phyloP scores from a whole-genome alignment of 2,113 vertebrate species.

The Ursus arctos region DNA sequence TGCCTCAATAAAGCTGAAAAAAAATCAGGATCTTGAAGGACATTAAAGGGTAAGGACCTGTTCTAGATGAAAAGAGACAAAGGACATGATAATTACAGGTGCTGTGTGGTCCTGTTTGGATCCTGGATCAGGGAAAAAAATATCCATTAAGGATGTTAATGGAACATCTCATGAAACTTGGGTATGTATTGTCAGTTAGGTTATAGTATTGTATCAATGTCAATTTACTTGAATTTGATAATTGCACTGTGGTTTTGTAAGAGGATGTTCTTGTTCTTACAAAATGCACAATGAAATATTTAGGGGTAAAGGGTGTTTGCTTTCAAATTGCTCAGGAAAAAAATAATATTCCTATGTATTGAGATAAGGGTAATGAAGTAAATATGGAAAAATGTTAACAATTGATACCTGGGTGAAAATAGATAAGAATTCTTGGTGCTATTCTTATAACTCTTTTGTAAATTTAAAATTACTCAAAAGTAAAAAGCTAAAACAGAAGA shows the following conservation, averaged over 20 bases:
- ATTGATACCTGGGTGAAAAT: background rate
- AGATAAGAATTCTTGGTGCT: background rate
- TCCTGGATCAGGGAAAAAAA: background rate
- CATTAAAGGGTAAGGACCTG: background rate
- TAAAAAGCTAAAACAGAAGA: background rate
- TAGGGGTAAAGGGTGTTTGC: background rate
- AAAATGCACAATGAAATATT: background rate
- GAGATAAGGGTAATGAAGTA: background rate
- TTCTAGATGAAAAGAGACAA: background rate
- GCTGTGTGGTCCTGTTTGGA: background rate
- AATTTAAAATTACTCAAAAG: background rate
- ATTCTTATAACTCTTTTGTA: background rate
- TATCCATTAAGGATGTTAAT: background rate
- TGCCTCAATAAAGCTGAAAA: background rate
- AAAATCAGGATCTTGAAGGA: background rate
- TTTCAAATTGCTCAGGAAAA: slow-evolving; percentile 22
- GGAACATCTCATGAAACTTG: background rate
- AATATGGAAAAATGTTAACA: background rate
- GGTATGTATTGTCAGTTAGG: background rate
- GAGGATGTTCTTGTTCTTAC: background rate
- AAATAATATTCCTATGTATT: background rate
- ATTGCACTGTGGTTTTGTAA: background rate
- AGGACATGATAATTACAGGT: background rate
- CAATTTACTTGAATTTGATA: background rate
- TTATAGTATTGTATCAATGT: background rate